These are phyloP conservation scores for Tetropium fuscum DNA, from an alignment of 2,888 invertebrate species.

Conservation along the genomic window DNA sequence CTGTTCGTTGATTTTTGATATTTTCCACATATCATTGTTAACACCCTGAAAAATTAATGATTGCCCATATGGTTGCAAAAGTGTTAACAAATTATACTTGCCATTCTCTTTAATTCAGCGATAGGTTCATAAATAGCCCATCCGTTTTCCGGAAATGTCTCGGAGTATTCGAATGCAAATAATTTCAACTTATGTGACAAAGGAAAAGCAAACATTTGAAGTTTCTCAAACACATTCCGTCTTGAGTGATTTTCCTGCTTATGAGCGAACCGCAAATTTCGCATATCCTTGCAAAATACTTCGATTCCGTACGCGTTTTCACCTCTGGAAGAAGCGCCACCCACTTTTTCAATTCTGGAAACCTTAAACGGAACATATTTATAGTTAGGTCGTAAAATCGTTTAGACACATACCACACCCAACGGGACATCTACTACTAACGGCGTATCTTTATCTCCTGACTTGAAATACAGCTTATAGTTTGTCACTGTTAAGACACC, in stretches of 20 bases:
- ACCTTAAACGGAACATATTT: conserved; percentile 66
- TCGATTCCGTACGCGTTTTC: conserved; percentile 99
- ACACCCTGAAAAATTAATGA: conserved; percentile 75
- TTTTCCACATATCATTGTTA: conserved; percentile 96
- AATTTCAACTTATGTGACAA: conserved; percentile 88
- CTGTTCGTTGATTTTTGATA: conserved; percentile 91
- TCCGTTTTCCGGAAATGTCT: conserved; percentile 88
- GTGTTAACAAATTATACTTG: conserved; percentile 60
- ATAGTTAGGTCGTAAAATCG: neutral
- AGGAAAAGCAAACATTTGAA: conserved; percentile 95
- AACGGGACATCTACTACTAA: conserved; percentile 92
- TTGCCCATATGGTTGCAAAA: neutral
- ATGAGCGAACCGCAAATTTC: conserved; percentile 95
- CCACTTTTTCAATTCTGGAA: conserved; percentile 93
- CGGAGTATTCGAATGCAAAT: conserved; percentile 94
- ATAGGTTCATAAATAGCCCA: conserved; percentile 97
- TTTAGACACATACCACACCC: conserved; percentile 80
- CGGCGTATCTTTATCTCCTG: conserved; percentile 79
- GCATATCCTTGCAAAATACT: conserved; percentile 97
- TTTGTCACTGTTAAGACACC: conserved; percentile 95
- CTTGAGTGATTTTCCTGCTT: conserved; percentile 98
- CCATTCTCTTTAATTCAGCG: conserved; percentile 92
- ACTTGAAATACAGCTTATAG: conserved; percentile 93
- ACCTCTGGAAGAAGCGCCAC: conserved; percentile 93
- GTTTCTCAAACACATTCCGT: conserved; percentile 92